Evolutionary conservation across 2,113 vertebrate genomes (phyloP).

Genomic region (Ailurus styani): DNA sequence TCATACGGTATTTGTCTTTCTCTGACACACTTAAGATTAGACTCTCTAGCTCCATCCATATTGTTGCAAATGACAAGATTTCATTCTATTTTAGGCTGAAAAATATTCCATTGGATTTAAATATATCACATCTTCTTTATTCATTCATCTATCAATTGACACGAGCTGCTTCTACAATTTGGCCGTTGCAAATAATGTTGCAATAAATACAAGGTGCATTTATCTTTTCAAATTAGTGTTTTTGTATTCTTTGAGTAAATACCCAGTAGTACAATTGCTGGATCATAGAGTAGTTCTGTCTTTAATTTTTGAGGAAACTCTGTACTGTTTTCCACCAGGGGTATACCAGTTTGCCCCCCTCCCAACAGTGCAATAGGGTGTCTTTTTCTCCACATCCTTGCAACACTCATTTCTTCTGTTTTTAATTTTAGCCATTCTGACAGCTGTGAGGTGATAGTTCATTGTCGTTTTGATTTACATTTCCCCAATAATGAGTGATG

Average conservation of each 20-base stretch:
- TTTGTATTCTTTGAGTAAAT: not conserved
- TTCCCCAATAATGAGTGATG: not conserved
- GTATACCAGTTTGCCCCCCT: not conserved
- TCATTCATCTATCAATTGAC: not conserved
- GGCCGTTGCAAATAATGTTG: not conserved
- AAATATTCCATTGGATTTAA: not conserved
- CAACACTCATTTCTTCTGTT: not conserved
- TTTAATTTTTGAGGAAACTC: not conserved
- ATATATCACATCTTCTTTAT: not conserved
- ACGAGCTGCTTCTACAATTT: not conserved
- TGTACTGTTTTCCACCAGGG: not conserved
- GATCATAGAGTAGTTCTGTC: not conserved
- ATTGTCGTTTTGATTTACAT: not conserved
- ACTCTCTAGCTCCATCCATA: not conserved
- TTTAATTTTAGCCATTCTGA: not conserved
- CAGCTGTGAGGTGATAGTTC: not conserved
- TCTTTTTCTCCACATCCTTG: not conserved
- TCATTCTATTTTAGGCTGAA: not conserved
- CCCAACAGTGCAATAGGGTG: not conserved
- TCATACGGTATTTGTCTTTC: not conserved
- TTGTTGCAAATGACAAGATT: not conserved
- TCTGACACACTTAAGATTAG: not conserved
- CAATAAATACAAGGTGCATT: not conserved
- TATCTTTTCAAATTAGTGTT: not conserved
- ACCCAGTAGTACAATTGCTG: not conserved